Evolutionary conservation across 2,797 vertebrate genomes (phyloP).

Genomic region (Geotrypetes seraphini): DNA sequence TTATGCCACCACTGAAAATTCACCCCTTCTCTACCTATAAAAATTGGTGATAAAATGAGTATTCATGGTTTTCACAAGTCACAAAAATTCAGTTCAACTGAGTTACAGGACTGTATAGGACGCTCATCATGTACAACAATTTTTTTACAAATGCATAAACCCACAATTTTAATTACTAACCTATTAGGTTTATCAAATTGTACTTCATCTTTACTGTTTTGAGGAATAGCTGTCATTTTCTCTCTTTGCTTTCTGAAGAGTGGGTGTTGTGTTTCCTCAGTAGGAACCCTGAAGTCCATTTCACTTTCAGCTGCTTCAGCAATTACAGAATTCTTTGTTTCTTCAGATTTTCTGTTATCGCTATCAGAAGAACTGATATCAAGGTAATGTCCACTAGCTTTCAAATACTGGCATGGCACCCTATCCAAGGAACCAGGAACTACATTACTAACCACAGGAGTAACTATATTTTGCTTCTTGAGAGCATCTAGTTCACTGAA

Average conservation of each 20-base stretch:
- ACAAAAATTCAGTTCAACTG: too few relatives aligned
- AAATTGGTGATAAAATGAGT: too few relatives aligned
- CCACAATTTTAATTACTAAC: slow-evolving; percentile 46
- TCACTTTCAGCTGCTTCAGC: slow-evolving; percentile 35
- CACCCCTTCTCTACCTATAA: too few relatives aligned
- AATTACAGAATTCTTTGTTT: slow-evolving; percentile 26
- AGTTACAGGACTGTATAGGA: too few relatives aligned
- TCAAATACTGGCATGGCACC: slow-evolving; percentile 52
- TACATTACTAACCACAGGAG: slow-evolving; percentile 48
- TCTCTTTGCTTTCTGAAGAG: slow-evolving; percentile 49
- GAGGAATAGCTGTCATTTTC: slow-evolving; percentile 38
- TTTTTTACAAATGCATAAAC: neutral
- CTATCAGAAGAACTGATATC: slow-evolving; percentile 56
- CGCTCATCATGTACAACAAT: neutral
- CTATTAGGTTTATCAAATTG: slow-evolving; percentile 90
- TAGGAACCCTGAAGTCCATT: slow-evolving; percentile 22
- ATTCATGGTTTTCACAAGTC: too few relatives aligned
- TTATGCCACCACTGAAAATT: too few relatives aligned
- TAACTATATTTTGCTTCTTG: slow-evolving; percentile 64
- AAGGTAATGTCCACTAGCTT: slow-evolving; percentile 75
- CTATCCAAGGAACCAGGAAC: slow-evolving; percentile 42
- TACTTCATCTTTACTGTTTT: slow-evolving; percentile 52
- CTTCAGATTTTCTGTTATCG: slow-evolving; percentile 37
- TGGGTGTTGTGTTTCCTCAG: slow-evolving; percentile 40
- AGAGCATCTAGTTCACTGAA: slow-evolving; percentile 84